Conservation (phyloP, 1,140 invertebrate species). For the Apis cerana region DNA sequence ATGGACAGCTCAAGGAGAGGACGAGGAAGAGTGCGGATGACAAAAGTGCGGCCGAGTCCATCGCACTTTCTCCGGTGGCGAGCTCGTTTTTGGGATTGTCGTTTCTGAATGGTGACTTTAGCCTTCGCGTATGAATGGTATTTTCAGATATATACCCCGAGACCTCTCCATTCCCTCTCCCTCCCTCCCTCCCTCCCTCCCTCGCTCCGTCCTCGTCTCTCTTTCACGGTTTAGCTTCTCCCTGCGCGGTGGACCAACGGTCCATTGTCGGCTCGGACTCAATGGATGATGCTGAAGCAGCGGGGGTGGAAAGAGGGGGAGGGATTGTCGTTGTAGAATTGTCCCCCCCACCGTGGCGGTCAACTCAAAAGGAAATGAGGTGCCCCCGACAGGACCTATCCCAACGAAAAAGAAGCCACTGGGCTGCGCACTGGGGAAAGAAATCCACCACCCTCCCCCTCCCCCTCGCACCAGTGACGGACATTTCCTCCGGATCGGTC, state of each 20-base stretch:
- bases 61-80: conserved; percentile 37
- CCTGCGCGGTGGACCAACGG: conserved; percentile 55
- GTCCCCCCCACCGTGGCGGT: conserved; percentile 39
- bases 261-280: conserved; percentile 63
- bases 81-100: conserved; percentile 53
- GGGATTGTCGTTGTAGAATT: conserved; percentile 57
- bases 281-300: conserved; percentile 54
- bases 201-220: neutral
- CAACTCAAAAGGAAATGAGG: conserved; percentile 67
- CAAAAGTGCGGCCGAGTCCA: conserved; percentile 33
- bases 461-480: conserved; percentile 37
- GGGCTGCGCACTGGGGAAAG: conserved; percentile 48
- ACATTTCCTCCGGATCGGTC: conserved; percentile 44
- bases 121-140: conserved; percentile 55
- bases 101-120: conserved; percentile 63
- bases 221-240: conserved; percentile 48
- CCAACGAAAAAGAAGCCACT: conserved; percentile 65
- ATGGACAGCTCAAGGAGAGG: neutral
- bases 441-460: conserved; percentile 28
- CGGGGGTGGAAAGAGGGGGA: conserved; percentile 21
- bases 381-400: conserved; percentile 65
- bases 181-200: neutral
- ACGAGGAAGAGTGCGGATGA: conserved; percentile 18
- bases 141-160: conserved; percentile 53
- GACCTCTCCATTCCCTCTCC: conserved; percentile 20